phyloP scores from a whole-genome alignment of 2,797 vertebrate species.

The Anguilla megastoma region DNA sequence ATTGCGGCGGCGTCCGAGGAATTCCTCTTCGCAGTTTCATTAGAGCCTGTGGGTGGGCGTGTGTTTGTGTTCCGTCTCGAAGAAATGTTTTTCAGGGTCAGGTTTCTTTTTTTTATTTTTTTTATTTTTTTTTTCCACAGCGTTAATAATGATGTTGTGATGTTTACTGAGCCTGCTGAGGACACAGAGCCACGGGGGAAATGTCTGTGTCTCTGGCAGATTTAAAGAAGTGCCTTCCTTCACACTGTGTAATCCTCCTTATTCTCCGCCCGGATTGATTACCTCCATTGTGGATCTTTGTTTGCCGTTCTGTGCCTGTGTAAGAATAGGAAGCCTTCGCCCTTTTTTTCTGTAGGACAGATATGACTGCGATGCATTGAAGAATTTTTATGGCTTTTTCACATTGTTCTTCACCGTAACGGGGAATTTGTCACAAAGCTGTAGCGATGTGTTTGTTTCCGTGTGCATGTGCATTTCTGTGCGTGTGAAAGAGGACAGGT shows the following conservation, averaged over 20 bases:
- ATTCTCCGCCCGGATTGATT: slow-evolving; percentile 1
- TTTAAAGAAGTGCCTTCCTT: slow-evolving; percentile 23
- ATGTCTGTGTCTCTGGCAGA: slow-evolving; percentile 8
- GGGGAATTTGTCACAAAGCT: slow-evolving; percentile 6
- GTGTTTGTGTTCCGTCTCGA: not conserved
- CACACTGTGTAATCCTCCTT: not conserved
- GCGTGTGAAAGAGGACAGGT: no score
- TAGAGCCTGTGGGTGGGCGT: not conserved
- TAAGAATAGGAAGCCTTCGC: not conserved
- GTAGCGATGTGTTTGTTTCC: not conserved
- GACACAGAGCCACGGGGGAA: not conserved
- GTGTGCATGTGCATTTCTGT: no score
- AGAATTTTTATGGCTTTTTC: slow-evolving; percentile 44
- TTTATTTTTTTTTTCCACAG: not conserved
- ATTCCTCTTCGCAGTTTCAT: not conserved
- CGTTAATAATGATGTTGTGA: slow-evolving; percentile 16
- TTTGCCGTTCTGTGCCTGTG: not conserved
- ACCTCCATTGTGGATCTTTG: not conserved
- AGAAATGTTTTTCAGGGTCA: not conserved
- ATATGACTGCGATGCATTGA: not conserved
- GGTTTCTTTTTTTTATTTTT: not conserved
- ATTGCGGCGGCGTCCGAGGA: not conserved
- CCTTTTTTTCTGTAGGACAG: not conserved
- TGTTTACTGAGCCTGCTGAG: not conserved
- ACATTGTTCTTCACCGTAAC: slow-evolving; percentile 41